Evolutionary conservation across 2,888 invertebrate genomes (phyloP).

Genomic region (Habroteleia sp.): DNA sequence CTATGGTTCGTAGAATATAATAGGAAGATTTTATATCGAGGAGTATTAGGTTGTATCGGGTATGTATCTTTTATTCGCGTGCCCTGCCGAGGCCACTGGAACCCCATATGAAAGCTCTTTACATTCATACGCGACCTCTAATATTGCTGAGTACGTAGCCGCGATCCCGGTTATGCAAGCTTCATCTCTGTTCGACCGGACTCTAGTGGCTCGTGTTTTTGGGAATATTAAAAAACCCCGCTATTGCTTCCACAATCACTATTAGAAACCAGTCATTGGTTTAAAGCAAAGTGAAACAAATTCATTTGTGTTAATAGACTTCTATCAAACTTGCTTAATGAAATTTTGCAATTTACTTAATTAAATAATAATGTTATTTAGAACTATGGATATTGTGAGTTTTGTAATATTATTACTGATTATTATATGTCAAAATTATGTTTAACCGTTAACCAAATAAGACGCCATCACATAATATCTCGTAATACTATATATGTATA

Average conservation of each 20-base stretch:
- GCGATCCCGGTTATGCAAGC: constrained; percentile 40
- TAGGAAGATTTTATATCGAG: constrained; percentile 53
- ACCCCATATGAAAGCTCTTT: constrained; percentile 56
- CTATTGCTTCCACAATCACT: not conserved
- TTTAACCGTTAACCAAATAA: no score
- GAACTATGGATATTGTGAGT: no score
- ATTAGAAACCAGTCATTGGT: no score
- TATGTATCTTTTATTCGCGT: constrained; percentile 60
- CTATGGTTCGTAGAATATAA: constrained; percentile 46
- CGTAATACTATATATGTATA: no score
- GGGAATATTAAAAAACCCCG: constrained; percentile 50
- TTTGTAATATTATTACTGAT: no score
- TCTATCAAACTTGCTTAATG: no score
- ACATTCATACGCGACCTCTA: constrained; percentile 57
- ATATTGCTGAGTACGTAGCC: constrained; percentile 57
- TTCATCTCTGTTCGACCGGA: constrained; percentile 37
- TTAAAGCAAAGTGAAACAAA: no score
- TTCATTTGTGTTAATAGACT: no score
- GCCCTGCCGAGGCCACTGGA: constrained; percentile 36
- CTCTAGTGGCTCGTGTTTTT: constrained; percentile 57
- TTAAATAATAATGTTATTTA: no score
- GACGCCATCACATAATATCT: no score
- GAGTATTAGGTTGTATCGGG: constrained; percentile 55
- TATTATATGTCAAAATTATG: no score
- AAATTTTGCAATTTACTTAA: no score